Evolutionary conservation across 2,113 vertebrate genomes (phyloP).

Genomic region (Gymnorhina tibicen): DNA sequence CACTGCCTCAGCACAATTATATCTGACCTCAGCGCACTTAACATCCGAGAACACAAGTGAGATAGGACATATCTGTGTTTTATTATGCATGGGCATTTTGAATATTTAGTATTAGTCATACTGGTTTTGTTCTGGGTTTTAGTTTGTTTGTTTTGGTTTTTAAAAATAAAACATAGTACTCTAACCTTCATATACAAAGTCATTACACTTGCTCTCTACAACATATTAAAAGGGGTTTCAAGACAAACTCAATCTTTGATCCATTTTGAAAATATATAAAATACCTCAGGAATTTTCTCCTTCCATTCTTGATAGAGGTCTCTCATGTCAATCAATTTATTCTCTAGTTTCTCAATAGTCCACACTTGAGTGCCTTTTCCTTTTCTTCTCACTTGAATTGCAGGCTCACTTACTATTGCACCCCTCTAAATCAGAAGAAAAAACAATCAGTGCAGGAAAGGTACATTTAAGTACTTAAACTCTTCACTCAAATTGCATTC

Average conservation of each 20-base stretch:
- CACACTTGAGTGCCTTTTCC: conserved; percentile 93
- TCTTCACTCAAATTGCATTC: background rate
- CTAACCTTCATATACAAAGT: background rate
- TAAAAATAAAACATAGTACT: background rate
- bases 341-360: conserved; percentile 97
- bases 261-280: background rate
- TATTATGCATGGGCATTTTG: background rate
- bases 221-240: background rate
- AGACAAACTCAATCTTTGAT: background rate
- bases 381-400: conserved; percentile 93
- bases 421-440: conserved; percentile 78
- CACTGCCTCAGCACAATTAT: background rate
- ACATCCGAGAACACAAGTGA: background rate
- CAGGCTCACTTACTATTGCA: conserved; percentile 94
- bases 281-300: conserved; percentile 80
- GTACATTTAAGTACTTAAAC: background rate
- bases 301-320: conserved; percentile 97
- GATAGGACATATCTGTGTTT: background rate
- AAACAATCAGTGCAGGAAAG: background rate
- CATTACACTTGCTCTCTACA: background rate
- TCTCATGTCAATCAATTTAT: conserved; percentile 97
- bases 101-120: background rate
- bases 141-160: background rate
- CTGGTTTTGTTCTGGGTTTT: background rate
- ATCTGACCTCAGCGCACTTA: background rate